Evolutionary conservation across 2,113 vertebrate species (phyloP).

Genomic region (Mustela lutreola): DNA sequence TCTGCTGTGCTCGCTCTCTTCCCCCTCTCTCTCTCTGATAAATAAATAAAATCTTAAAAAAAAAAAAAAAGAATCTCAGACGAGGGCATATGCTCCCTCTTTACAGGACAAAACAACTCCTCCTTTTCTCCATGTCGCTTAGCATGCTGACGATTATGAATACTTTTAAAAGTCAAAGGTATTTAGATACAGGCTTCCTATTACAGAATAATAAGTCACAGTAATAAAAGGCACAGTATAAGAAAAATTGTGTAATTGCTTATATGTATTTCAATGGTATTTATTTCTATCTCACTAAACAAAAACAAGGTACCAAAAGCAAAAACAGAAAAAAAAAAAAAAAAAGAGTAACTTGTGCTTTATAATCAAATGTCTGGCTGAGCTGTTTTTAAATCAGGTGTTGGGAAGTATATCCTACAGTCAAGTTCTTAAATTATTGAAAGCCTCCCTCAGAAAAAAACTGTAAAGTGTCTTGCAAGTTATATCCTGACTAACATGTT

Average conservation of each 20-base stretch:
- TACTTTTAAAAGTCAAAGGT: background rate
- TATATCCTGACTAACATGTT: slow-evolving; percentile 18
- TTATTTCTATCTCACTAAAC: background rate
- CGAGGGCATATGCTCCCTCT: background rate
- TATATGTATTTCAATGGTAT: background rate
- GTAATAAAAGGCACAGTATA: background rate
- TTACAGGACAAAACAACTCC: background rate
- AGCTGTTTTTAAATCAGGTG: background rate
- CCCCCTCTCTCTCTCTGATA: too few species aligned
- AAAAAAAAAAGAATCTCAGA: background rate
- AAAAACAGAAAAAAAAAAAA: background rate
- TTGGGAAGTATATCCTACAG: background rate
- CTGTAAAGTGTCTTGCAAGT: background rate
- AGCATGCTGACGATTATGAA: background rate
- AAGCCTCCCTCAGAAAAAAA: slow-evolving; percentile 6
- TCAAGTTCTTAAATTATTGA: slow-evolving; percentile 48
- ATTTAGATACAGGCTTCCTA: background rate
- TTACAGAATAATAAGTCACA: background rate
- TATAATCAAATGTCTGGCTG: background rate
- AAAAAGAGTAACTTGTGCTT: background rate
- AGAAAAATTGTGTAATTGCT: background rate
- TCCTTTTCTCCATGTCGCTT: background rate
- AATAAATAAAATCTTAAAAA: too few species aligned
- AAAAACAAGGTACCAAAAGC: background rate
- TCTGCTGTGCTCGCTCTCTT: too few species aligned